phyloP scores from a whole-genome alignment of 2,113 vertebrate genomes.

The Clarias macrocephalus region DNA sequence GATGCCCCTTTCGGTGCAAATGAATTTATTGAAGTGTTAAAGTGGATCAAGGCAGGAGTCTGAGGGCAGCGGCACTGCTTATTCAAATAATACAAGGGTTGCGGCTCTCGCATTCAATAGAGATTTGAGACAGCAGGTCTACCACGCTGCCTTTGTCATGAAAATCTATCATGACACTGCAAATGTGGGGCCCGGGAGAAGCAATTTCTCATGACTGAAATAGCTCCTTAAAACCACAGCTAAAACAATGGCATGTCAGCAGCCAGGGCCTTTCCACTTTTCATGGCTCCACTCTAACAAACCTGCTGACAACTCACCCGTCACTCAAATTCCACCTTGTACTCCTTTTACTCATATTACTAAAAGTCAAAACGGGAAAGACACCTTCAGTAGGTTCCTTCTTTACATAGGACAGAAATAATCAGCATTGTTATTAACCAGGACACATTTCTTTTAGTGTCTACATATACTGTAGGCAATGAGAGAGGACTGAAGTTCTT shows the following conservation, averaged over 20 bases:
- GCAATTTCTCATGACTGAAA: slow-evolving; percentile 54
- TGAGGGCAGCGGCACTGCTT: slow-evolving; percentile 23
- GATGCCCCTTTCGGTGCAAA: slow-evolving; percentile 1
- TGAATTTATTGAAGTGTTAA: slow-evolving; percentile 45
- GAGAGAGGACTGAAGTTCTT: neutral
- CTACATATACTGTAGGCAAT: neutral
- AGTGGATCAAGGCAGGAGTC: slow-evolving; percentile 42
- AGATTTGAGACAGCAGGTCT: slow-evolving; percentile 46
- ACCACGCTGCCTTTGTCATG: slow-evolving; percentile 55
- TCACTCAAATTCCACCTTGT: slow-evolving; percentile 8
- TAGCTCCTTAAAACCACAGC: slow-evolving; percentile 47
- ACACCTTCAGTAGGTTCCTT: neutral
- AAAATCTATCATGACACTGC: slow-evolving; percentile 59
- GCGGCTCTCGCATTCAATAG: slow-evolving; percentile 19
- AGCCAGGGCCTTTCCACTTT: slow-evolving; percentile 39
- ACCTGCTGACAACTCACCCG: neutral
- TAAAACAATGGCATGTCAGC: slow-evolving; percentile 55
- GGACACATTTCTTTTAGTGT: slow-evolving; percentile 7
- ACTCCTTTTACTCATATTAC: neutral
- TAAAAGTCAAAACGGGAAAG: neutral
- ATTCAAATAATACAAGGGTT: slow-evolving; percentile 28
- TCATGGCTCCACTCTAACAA: slow-evolving; percentile 14
- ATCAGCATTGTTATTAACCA: neutral
- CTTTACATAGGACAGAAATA: neutral
- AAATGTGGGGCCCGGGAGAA: slow-evolving; percentile 51